Evolutionary conservation across 2,797 vertebrate genomes (phyloP), one percentile per base, ranked within the genome.

Genomic region (Ptychobarbus kaznakovi): DNA sequence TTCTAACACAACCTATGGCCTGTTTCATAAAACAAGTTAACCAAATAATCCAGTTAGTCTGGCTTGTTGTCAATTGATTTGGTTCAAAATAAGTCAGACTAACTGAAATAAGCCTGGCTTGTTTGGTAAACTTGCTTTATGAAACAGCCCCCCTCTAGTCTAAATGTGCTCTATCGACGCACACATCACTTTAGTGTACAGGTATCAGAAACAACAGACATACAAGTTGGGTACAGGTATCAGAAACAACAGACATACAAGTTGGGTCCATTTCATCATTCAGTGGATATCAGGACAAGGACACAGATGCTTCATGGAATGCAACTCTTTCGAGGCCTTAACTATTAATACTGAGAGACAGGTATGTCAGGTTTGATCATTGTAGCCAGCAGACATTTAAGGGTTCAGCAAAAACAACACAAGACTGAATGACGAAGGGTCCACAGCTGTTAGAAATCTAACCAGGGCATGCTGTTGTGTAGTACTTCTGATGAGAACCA

Each of bases 291-390:
- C 28, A 69, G 9, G 46, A 22, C 65, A 82, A 15, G 69, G 61
- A 22, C 6, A 20, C 32, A 66, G 73, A 66, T 40, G 44, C 49
- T 78, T 78, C 25, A 53, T 32, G 72, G 38, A 63, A 72, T 32
- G 42, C 35, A 61, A 82, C 16, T 61, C 75, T 56, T 82, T 35
- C 42, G 76, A 80, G 51, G 73, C 15, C 80, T 77, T 70, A 79
- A 82, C 49, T 83, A 72, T 80, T 87, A 84, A 90, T 86, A 80
- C 63, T 32, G 20, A 46, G 15, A 51, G 83, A 82, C 82, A 88
- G 83, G 66, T 82, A 69, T 75, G 88, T 72, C 85, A 87, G 49
- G 46, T 65, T 40, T n/a, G 73, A 89, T 89, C 81, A 84, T 66
- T 70, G 44, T 61, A 70, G 61, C 66, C 15, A 56, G 75, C 68